Percentiles rank a stretch among this genome's conserved stretches.
These are phyloP conservation scores for Ophthalmotilapia sp. DNA, from an alignment of 2,113 vertebrate species.

Conservation along the genomic window DNA sequence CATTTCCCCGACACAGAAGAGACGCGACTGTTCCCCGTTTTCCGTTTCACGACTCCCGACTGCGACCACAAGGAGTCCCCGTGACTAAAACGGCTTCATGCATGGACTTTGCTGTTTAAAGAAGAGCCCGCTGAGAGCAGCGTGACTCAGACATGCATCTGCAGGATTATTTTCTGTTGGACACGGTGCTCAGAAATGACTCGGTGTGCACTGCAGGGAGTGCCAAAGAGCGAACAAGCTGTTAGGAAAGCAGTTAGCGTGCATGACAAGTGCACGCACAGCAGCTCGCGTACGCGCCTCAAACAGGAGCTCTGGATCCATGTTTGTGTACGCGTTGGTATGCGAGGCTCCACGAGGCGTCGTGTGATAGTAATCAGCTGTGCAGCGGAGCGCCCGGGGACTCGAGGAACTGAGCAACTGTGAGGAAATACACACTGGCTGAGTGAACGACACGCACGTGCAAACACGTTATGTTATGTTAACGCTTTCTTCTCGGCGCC, in stretches of 20 bases:
- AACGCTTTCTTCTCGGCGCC: neutral
- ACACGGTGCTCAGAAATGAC: neutral
- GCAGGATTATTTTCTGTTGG: neutral
- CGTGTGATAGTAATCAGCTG: slow-evolving; percentile 38
- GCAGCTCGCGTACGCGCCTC: neutral
- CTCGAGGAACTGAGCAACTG: neutral
- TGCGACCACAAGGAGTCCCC: slow-evolving; percentile 1
- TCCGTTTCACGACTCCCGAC: neutral
- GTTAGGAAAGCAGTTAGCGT: neutral
- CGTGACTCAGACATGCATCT: slow-evolving; percentile 3
- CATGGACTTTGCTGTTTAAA: neutral
- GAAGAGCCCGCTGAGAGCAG: neutral
- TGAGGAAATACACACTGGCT: slow-evolving; percentile 1
- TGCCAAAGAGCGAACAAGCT: neutral
- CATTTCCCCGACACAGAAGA: neutral
- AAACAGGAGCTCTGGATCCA: neutral
- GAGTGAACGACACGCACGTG: neutral
- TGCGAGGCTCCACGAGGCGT: neutral
- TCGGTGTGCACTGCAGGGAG: neutral
- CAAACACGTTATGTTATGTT: neutral
- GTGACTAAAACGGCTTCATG: neutral
- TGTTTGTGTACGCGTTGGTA: neutral
- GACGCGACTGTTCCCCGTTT: neutral
- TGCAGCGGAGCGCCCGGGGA: neutral
- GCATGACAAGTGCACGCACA: neutral